phyloP scores from a whole-genome alignment of 2,797 vertebrate species.

The Mus caroli region DNA sequence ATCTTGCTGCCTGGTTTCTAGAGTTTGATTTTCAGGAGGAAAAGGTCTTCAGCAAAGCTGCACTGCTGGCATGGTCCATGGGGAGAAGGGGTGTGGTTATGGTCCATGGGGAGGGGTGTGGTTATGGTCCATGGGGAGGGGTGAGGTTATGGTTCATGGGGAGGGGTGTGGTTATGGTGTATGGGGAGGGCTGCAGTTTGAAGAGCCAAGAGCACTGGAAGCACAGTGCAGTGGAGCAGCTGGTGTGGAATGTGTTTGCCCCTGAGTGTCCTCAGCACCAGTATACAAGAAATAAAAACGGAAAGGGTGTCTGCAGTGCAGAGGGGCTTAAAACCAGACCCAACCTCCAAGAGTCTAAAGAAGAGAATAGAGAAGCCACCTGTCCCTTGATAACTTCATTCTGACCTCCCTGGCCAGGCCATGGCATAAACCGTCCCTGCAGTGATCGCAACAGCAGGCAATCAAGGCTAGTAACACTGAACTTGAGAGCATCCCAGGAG shows the following conservation, averaged over 20 bases:
- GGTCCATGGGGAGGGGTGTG: not conserved
- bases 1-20: not conserved
- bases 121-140: not conserved
- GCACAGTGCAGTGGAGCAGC: not conserved
- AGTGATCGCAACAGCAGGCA: not conserved
- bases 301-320: not conserved
- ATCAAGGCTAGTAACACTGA: no score
- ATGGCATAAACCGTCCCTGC: not conserved
- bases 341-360: not conserved
- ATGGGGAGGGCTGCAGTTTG: not conserved
- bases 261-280: not conserved
- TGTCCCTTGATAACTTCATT: not conserved
- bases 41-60: not conserved
- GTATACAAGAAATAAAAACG: not conserved
- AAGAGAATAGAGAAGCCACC: not conserved
- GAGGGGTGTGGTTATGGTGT: not conserved
- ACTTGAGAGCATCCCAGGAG: not conserved
- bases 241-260: not conserved
- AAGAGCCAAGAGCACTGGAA: not conserved
- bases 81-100: not conserved
- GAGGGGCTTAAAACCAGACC: not conserved
- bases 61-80: not conserved
- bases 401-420: not conserved
- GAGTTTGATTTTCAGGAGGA: slow-evolving; percentile 38
- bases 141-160: not conserved